phyloP scores from a whole-genome alignment of 2,113 vertebrate genomes.

The Mus pahari region DNA sequence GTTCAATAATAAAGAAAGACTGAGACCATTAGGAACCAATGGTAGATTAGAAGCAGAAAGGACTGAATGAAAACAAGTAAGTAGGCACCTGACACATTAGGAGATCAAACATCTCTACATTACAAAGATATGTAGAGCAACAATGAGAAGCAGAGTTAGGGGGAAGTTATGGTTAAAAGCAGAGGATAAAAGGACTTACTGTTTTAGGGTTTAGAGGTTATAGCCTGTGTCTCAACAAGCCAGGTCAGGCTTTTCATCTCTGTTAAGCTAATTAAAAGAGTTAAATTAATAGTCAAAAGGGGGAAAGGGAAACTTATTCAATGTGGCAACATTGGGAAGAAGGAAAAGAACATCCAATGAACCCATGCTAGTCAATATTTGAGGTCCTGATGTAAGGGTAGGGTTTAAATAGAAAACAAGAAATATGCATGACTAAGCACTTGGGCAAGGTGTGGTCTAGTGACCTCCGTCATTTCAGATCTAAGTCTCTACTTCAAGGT shows the following conservation, averaged over 20 bases:
- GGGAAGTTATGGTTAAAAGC: not conserved
- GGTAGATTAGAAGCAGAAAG: not conserved
- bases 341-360: not conserved
- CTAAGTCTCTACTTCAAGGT: not conserved
- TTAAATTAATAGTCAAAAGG: not conserved
- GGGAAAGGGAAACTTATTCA: not conserved
- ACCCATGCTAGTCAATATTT: not conserved
- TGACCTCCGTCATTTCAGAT: not conserved
- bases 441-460: not conserved
- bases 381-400: not conserved
- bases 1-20: not conserved
- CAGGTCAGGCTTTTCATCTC: not conserved
- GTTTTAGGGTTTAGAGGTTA: not conserved
- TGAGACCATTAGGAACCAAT: not conserved
- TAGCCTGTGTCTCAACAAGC: not conserved
- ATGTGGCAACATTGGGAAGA: not conserved
- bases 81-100: not conserved
- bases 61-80: not conserved
- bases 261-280: not conserved
- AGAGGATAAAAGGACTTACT: not conserved
- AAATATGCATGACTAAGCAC: not conserved
- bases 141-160: not conserved
- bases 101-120: not conserved
- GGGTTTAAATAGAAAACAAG: not conserved
- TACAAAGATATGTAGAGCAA: not conserved